A percentile compares a stretch with the other conserved stretches of the same genome.
Conservation (phyloP, 2,797 vertebrate species). For the Miichthys miiuy region DNA sequence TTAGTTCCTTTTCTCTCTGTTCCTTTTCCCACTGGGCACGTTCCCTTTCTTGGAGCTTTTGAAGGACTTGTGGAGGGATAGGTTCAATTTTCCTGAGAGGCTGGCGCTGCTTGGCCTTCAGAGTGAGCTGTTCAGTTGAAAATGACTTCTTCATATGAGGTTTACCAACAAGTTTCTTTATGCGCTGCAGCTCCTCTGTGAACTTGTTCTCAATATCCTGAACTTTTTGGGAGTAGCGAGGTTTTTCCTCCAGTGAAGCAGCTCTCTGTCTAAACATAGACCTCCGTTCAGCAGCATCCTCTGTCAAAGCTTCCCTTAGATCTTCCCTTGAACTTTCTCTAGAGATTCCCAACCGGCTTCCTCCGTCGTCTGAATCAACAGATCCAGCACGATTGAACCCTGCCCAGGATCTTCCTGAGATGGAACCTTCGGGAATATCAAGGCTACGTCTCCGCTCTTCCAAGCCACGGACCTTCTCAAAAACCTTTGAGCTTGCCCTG, state of each 20-base stretch:
- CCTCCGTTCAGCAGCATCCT: constrained; percentile 90
- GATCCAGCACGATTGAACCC: constrained; percentile 93
- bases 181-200: constrained; percentile 93
- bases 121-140: constrained; percentile 87
- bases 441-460: constrained; percentile 94
- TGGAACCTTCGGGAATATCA: constrained; percentile 92
- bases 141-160: constrained; percentile 95
- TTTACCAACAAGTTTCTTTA: constrained; percentile 94
- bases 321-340: constrained; percentile 91
- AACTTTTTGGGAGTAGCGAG: constrained; percentile 90
- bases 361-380: constrained; percentile 90
- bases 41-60: constrained; percentile 87
- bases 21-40: constrained; percentile 83
- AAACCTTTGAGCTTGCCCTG: constrained; percentile 93
- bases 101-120: constrained; percentile 82
- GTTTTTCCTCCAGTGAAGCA: constrained; percentile 93
- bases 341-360: constrained; percentile 87
- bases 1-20: constrained; percentile 70
- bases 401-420: constrained; percentile 88
- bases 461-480: constrained; percentile 93
- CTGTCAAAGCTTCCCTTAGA: constrained; percentile 85
- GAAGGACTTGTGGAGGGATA: constrained; percentile 87
- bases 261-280: constrained; percentile 93
- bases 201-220: constrained; percentile 96
- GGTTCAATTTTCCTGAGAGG: constrained; percentile 84